phyloP scores from a whole-genome alignment of 2,888 invertebrate species.

The Mongoloraphidia duomilia region DNA sequence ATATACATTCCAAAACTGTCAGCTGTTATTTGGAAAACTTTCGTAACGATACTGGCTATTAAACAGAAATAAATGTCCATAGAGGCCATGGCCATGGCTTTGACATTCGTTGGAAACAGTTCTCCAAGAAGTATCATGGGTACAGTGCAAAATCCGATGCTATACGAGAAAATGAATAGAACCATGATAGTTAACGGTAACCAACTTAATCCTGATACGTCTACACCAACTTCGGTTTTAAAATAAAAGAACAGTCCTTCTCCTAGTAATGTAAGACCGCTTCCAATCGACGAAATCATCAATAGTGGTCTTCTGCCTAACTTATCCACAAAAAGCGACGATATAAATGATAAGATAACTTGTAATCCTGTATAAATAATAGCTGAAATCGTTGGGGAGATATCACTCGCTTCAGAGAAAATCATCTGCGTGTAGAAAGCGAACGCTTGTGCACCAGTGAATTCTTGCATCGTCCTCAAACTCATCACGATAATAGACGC shows the following conservation, averaged over 20 bases:
- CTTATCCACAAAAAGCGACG: constrained; percentile 41
- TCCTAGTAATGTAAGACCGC: constrained; percentile 27
- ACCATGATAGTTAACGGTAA: constrained; percentile 33
- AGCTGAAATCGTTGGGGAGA: constrained; percentile 26
- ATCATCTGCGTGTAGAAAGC: constrained; percentile 44
- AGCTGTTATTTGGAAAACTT: constrained; percentile 30
- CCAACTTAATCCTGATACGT: constrained; percentile 25
- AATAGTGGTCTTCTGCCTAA: constrained; percentile 38
- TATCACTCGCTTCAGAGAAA: constrained; percentile 27
- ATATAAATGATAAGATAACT: constrained; percentile 38
- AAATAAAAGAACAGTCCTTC: constrained; percentile 32
- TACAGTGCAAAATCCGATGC: constrained; percentile 36
- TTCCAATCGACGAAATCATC: constrained; percentile 32
- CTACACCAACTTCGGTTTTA: constrained; percentile 24
- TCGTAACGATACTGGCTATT: constrained; percentile 31
- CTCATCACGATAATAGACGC: constrained; percentile 47
- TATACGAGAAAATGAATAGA: constrained; percentile 32
- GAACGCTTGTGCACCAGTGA: constrained; percentile 47
- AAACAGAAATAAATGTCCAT: constrained; percentile 36
- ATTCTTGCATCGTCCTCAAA: constrained; percentile 36
- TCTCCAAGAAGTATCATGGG: constrained; percentile 38
- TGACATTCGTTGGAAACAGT: constrained; percentile 38
- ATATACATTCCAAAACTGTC: constrained; percentile 28
- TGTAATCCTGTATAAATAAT: constrained; percentile 33
- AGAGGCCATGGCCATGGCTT: constrained; percentile 39